Percentiles rank a stretch among this genome's conserved stretches.
Conservation (phyloP, 1,140 invertebrate genomes). For the Dendroctonus ponderosae region DNA sequence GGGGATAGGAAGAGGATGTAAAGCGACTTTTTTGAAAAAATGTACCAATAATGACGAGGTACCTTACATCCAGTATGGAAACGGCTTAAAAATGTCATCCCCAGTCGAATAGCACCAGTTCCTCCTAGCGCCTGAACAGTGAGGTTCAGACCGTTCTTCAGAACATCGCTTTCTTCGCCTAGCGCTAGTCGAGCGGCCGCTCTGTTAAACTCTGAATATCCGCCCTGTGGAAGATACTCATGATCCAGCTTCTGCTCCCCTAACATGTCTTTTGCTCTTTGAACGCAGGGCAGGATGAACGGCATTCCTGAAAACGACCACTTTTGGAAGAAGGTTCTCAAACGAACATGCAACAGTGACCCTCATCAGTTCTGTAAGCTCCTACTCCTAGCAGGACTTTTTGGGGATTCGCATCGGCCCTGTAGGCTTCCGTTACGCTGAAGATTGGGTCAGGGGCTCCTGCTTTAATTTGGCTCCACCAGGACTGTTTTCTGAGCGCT, state of each 20-base stretch:
- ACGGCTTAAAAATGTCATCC: constrained; percentile 82
- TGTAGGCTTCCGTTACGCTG: constrained; percentile 97
- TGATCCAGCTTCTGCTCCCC: constrained; percentile 77
- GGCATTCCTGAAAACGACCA: constrained; percentile 90
- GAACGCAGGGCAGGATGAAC: constrained; percentile 85
- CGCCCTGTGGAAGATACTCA: constrained; percentile 93
- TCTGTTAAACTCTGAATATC: constrained; percentile 75
- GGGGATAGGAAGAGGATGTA: too few relatives aligned
- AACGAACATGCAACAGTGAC: constrained; percentile 3
- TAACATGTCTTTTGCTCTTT: constrained; percentile 61
- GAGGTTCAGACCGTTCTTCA: constrained; percentile 67
- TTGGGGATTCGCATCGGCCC: constrained; percentile 86
- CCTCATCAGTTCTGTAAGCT: constrained; percentile 93
- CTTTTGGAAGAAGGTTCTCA: constrained; percentile 3
- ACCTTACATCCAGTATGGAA: constrained; percentile 79
- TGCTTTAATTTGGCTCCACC: constrained; percentile 89
- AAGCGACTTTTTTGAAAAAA: too few relatives aligned
- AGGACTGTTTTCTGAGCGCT: constrained; percentile 84
- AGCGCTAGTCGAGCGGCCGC: constrained; percentile 85
- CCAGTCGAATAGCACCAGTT: constrained; percentile 92
- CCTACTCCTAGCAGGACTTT: constrained; percentile 98
- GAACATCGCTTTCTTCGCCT: constrained; percentile 73
- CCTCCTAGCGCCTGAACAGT: constrained; percentile 85
- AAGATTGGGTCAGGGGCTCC: constrained; percentile 98
- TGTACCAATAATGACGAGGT: background rate